These are phyloP conservation scores for Drosophila fuyamai DNA, from an alignment of 1,140 invertebrate species.

Conservation along the genomic window DNA sequence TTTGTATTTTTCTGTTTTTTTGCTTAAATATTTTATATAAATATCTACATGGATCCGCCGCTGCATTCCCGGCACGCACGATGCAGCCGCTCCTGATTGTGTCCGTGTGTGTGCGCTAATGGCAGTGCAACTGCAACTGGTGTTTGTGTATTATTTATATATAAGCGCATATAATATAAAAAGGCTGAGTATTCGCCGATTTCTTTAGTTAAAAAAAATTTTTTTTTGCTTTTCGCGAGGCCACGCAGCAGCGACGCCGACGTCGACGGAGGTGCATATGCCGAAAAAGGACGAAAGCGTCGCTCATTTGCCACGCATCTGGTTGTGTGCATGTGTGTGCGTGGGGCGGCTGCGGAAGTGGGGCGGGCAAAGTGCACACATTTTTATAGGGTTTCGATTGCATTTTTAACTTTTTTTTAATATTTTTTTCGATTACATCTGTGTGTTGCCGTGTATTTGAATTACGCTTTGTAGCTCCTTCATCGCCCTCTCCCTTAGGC, in stretches of 20 bases:
- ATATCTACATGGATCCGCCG: conserved; percentile 1
- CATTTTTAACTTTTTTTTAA: conserved; percentile 49
- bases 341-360: conserved; percentile 1
- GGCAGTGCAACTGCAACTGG: conserved; percentile 66
- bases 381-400: conserved; percentile 81
- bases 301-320: conserved; percentile 73
- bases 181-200: conserved; percentile 37
- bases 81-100: neutral
- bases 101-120: conserved; percentile 1
- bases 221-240: conserved; percentile 5
- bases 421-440: conserved; percentile 32
- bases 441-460: conserved; percentile 52
- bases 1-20: conserved; percentile 43
- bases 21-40: conserved; percentile 23
- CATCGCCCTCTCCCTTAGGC: conserved; percentile 8
- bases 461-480: conserved; percentile 71
- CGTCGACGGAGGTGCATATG: conserved; percentile 52
- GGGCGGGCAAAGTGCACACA: conserved; percentile 58
- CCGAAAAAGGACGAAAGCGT: conserved; percentile 78
- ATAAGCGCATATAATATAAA: conserved; percentile 62
- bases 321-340: conserved; percentile 8
- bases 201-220: conserved; percentile 34
- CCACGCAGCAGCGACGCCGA: conserved; percentile 30
- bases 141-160: conserved; percentile 76
- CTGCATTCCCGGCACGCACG: conserved; percentile 16